Evolutionary conservation across 1,140 invertebrate genomes (phyloP), one percentile per base, ranked within the genome.

Genomic region (Amphibalanus amphitrite): DNA sequence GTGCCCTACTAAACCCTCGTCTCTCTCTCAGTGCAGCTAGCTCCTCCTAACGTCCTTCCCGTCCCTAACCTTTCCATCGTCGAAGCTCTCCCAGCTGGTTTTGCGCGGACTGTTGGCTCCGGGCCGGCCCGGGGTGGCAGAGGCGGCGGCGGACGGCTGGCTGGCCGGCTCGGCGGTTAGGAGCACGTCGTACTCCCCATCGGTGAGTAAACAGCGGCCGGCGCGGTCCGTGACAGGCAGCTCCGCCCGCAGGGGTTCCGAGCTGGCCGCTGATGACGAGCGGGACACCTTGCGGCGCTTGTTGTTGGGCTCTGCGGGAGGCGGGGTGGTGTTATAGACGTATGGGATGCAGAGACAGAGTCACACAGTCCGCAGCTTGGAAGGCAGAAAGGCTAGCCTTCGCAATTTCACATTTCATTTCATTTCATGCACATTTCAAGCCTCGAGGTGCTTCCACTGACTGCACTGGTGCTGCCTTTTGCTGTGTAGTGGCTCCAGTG

Each of bases 151-250:
- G 65, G 67, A 64, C 59, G 71, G 13, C 47, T 13, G 33, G 4
- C 72, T 23, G 65, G 67, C 64, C 59, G 71, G 13, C 47, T 59
- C 47, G 17, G 47, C 89, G 76, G 91, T 87, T 71, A 95, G 78
- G 69, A 89, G 87, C 67, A 95, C 81, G 78, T 95, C 91, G 81
- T 97, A 96, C 79, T 95, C 90, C 0, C 92, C 93, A 76, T 93
- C 91, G 0, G 86, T 88, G 8, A 97, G 82, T 30, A 90, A 82
- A 78, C 92, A 95, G 13, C 89, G 85, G 78, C 89, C 92, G 74
- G 93, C 88, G 79, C 93, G 92, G 78, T 97, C 93, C 79, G 92
- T 95, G 28, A 97, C 86, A 67, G 92, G 88, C 26, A 97, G 81
- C 79, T 95, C 92, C 68, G 90, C 90, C 38, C 89, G 81, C 82